Conservation (phyloP, 2,113 vertebrate species). For the Neolamprologus sp. region DNA sequence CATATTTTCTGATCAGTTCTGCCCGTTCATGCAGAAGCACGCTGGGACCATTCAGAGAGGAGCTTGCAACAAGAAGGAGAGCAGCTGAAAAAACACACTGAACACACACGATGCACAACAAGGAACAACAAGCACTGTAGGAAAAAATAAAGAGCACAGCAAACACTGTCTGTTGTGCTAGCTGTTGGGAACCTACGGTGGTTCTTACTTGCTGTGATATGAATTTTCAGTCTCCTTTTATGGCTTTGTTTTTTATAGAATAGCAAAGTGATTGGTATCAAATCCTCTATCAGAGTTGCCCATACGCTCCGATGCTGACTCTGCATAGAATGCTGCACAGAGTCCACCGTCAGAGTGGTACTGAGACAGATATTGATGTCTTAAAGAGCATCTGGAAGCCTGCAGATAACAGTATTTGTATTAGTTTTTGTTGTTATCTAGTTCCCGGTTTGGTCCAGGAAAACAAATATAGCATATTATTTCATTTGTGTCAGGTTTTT, state of each 20-base stretch:
- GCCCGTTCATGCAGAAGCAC: background rate
- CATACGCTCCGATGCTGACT: background rate
- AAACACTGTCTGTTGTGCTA: background rate
- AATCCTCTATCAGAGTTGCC: background rate
- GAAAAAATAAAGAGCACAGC: background rate
- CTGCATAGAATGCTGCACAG: background rate
- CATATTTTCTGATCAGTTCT: background rate
- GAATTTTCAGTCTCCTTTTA: background rate
- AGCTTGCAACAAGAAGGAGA: background rate
- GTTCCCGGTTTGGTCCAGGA: too few relatives aligned
- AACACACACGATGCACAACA: background rate
- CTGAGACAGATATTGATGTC: background rate
- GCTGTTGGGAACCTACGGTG: background rate
- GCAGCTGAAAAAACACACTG: background rate
- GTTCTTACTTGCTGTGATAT: background rate
- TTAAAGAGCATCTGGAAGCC: background rate
- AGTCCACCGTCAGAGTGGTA: background rate
- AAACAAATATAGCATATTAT: background rate
- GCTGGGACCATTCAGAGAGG: background rate
- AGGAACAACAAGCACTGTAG: background rate
- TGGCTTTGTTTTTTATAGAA: background rate
- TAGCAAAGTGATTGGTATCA: background rate
- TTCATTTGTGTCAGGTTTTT: background rate
- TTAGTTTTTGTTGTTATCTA: background rate
- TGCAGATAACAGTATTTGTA: background rate